Evolutionary conservation across 23 tunicate species (phyloP).

Genomic region (Halocynthia roretzi): DNA sequence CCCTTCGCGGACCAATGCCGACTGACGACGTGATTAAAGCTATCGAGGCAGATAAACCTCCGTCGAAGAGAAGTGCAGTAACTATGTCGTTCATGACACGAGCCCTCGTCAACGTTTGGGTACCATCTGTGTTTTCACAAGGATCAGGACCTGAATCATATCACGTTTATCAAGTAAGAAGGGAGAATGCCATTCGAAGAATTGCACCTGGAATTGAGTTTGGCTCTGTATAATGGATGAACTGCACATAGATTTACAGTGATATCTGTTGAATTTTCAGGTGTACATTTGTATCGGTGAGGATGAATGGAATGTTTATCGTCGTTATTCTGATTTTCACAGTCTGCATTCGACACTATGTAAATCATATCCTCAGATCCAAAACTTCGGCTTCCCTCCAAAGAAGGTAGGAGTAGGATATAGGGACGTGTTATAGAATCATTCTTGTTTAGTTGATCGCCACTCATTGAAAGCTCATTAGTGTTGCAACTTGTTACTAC

Average conservation of each 20-base stretch:
- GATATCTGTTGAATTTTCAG: conserved; percentile 1
- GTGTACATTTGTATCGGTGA: conserved; percentile 68
- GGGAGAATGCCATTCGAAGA: background rate
- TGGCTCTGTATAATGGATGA: background rate
- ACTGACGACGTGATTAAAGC: conserved; percentile 53
- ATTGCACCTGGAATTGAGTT: background rate
- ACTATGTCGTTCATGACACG: conserved; percentile 14
- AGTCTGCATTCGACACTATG: conserved; percentile 55
- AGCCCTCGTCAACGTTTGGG: conserved; percentile 87
- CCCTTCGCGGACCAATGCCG: conserved; percentile 90
- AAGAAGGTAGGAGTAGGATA: conserved; percentile 33
- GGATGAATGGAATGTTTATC: conserved; percentile 93
- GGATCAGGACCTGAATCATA: conserved; percentile 82
- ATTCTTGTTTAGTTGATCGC: background rate
- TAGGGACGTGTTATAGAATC: background rate
- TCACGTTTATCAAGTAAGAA: conserved; percentile 64
- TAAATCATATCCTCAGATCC: conserved; percentile 54
- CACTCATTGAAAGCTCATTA: background rate
- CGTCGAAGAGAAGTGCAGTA: background rate
- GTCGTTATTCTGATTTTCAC: conserved; percentile 79
- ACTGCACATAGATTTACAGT: background rate
- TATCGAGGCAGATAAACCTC: conserved; percentile 59
- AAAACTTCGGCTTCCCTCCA: conserved; percentile 72
- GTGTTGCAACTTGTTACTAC: conserved; percentile 1
- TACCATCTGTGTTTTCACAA: conserved; percentile 63